These are phyloP conservation scores for Drosophila rubida DNA, from an alignment of 2,888 invertebrate species.

Conservation along the genomic window DNA sequence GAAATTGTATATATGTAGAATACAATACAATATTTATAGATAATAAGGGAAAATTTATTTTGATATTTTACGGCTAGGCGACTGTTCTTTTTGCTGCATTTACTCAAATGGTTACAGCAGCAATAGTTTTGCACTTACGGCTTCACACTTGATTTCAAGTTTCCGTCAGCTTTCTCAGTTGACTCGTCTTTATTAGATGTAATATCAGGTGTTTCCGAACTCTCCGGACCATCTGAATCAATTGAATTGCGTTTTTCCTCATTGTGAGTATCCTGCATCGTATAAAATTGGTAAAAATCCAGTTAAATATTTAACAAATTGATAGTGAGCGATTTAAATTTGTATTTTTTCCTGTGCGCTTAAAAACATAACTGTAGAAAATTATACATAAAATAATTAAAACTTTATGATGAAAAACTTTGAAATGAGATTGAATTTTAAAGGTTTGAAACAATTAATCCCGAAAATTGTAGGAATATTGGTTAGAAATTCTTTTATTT, in stretches of 20 bases:
- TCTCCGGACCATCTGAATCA: constrained; percentile 69
- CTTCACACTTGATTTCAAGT: constrained; percentile 69
- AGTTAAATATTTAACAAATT: not conserved
- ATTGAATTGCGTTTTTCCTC: constrained; percentile 73
- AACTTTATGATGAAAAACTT: not conserved
- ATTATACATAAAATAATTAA: not conserved
- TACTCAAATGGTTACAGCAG: too few relatives aligned
- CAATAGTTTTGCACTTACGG: constrained; percentile 69
- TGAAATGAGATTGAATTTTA: not conserved
- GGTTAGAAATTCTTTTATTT: not conserved
- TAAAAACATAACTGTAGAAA: constrained; percentile 1
- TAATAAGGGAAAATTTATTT: too few relatives aligned
- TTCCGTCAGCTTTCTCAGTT: constrained; percentile 69
- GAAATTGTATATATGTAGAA: too few relatives aligned
- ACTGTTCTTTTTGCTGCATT: too few relatives aligned
- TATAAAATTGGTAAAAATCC: not conserved
- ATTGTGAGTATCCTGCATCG: constrained; percentile 51
- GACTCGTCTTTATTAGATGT: constrained; percentile 72
- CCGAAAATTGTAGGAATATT: not conserved
- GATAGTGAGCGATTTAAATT: not conserved
- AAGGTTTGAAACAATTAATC: not conserved
- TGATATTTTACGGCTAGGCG: too few relatives aligned
- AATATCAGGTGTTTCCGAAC: constrained; percentile 65
- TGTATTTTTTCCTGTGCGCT: constrained; percentile 7
- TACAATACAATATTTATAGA: too few relatives aligned